Percentiles rank a stretch among this genome's conserved stretches.
Conservation (phyloP, 1,140 invertebrate genomes). For the Aphelenchoides avenae region DNA sequence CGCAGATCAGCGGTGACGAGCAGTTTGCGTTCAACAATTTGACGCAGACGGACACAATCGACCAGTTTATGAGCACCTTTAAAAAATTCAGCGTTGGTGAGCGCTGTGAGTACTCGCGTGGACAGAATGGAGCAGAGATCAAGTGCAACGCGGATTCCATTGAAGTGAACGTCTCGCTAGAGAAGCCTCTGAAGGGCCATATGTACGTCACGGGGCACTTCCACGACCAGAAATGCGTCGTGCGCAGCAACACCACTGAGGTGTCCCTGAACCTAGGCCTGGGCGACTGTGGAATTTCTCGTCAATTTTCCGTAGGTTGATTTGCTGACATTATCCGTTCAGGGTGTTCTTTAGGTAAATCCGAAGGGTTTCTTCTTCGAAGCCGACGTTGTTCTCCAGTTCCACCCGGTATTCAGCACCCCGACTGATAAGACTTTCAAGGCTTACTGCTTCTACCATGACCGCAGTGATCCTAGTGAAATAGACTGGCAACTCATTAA, state of each 20-base stretch:
- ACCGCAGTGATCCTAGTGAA: constrained; percentile 19
- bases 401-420: constrained; percentile 34
- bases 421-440: constrained; percentile 29
- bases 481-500: constrained; percentile 41
- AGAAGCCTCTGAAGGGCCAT: constrained; percentile 23
- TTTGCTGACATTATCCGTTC: background rate
- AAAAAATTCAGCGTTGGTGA: constrained; percentile 30
- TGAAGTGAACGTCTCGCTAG: constrained; percentile 33
- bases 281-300: constrained; percentile 30
- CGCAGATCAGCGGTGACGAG: constrained; percentile 45
- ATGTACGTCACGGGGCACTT: constrained; percentile 40
- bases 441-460: constrained; percentile 37
- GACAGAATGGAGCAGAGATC: constrained; percentile 36
- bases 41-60: constrained; percentile 17
- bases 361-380: constrained; percentile 33
- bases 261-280: constrained; percentile 9
- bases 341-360: constrained; percentile 21
- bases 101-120: constrained; percentile 35
- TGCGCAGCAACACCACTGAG: constrained; percentile 4
- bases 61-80: constrained; percentile 27
- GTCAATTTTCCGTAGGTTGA: constrained; percentile 33
- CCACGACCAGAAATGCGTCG: constrained; percentile 24
- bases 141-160: constrained; percentile 27
- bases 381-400: constrained; percentile 29
- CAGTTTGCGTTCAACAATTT: constrained; percentile 44